Evolutionary conservation across 2,113 vertebrate genomes (phyloP).

Genomic region (Lutjanus erythropterus): DNA sequence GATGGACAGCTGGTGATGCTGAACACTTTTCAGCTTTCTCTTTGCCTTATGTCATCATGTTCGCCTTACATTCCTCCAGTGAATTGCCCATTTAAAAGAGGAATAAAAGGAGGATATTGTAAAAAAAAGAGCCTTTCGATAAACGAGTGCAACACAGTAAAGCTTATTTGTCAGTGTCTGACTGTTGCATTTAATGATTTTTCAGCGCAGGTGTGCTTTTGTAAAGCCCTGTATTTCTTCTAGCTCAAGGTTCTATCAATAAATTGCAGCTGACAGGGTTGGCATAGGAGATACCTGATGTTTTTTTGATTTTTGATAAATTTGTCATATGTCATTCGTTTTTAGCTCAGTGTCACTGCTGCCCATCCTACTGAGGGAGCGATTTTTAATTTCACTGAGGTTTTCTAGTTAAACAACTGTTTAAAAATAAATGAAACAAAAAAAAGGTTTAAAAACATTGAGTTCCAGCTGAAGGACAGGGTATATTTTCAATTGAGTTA

Average conservation of each 20-base stretch:
- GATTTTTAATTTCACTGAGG: background rate
- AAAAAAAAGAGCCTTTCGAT: background rate
- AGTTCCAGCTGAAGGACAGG: background rate
- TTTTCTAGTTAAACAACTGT: background rate
- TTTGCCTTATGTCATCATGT: background rate
- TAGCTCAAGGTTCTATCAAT: constrained; percentile 22
- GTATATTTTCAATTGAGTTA: background rate
- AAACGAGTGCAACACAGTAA: background rate
- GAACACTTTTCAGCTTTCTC: constrained; percentile 32
- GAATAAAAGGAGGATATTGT: background rate
- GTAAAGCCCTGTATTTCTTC: constrained; percentile 9
- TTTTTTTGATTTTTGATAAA: background rate
- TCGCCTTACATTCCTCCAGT: background rate
- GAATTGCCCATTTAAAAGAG: constrained; percentile 17
- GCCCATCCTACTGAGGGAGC: background rate
- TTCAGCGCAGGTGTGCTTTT: constrained; percentile 8
- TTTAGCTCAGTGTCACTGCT: background rate
- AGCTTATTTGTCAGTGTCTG: constrained; percentile 5
- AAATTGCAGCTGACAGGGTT: constrained; percentile 3
- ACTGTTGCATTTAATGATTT: constrained; percentile 23
- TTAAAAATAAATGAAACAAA: too few species aligned
- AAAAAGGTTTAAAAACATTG: background rate
- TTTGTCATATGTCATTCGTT: background rate
- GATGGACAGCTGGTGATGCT: constrained; percentile 35
- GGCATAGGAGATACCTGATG: background rate